Base-by-base conservation (phyloP, 1,140 invertebrate genomes). In the Holotrichia oblita region DNA sequence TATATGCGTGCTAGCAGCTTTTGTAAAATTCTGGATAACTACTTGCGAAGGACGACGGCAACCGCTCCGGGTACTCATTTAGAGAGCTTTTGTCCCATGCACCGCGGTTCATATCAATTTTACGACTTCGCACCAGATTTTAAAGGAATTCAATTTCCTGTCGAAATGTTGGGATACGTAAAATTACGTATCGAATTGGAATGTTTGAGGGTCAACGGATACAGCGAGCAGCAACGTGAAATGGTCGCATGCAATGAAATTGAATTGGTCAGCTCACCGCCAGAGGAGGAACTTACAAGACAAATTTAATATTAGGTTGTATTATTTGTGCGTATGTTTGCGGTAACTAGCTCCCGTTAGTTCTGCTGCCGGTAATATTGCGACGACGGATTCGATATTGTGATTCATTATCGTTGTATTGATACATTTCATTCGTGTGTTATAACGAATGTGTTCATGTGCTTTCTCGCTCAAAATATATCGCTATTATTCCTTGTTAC, bases 1-100 rank as follows among this genome's bases (percentile, higher is more conserved):
- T 77, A 77, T 59, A 61, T 77, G 55, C 44, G 55, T 34, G 55
- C 61, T 59, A 77, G 55, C 34, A 77, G 22, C 55, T 59, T 77
- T 40, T 77, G 76, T 59, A 77, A 77, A 77, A 64, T 77, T 77
- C 17, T 61, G n/a, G 76, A 77, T 59, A 77, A 64, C 48, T 77
- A 77, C 55, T 40, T 77, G 14, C 55, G 76, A 55, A 40, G 55
- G 27, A 64, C 48, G 59, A 61, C 76, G 6, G 59, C 24, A 7
- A 69, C 27, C 24, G 27, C 76, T 59, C 17, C 48, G 17, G 27
- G 44, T 20, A 22, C 61, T 69, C 61, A 69, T 59, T 59, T 55
- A 14, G 40, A 77, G 27, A 77, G 76, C 76, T 59, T 77, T 40
- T 77, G 76, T 77, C 76, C 76, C 17, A 77, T 64, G 34, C 44